These are phyloP conservation scores for Tetanocera ferruginea DNA, from an alignment of 2,888 invertebrate species.

Conservation along the genomic window DNA sequence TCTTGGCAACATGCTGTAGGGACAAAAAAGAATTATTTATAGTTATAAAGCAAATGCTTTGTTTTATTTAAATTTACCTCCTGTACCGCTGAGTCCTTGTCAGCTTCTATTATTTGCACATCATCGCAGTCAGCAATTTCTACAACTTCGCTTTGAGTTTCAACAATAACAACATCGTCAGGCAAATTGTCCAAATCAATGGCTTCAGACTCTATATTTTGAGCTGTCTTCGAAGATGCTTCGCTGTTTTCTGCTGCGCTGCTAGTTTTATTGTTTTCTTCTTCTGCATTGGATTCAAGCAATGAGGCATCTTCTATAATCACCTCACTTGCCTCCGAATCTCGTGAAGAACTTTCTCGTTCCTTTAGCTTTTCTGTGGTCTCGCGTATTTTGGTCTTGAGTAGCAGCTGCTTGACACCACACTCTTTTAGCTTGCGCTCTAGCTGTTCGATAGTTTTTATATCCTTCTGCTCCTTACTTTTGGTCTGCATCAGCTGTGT, in stretches of 20 bases:
- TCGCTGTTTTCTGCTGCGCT: background rate
- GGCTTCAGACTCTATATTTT: slow-evolving; percentile 54
- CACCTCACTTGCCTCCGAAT: slow-evolving; percentile 57
- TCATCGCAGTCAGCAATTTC: slow-evolving; percentile 47
- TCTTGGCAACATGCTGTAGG: background rate
- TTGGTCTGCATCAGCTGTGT: slow-evolving; percentile 69
- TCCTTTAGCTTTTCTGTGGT: slow-evolving; percentile 58
- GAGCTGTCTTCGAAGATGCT: background rate
- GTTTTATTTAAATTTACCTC: background rate
- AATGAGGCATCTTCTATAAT: slow-evolving; percentile 40
- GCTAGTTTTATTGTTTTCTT: background rate
- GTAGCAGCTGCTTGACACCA: slow-evolving; percentile 67
- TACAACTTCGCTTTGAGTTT: slow-evolving; percentile 56
- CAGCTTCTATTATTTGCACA: background rate
- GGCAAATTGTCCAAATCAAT: slow-evolving; percentile 60
- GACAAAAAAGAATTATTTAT: background rate
- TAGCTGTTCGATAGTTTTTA: slow-evolving; percentile 63
- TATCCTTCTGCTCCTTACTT: slow-evolving; percentile 66
- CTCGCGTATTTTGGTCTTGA: slow-evolving; percentile 68
- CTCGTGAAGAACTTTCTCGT: slow-evolving; percentile 53
- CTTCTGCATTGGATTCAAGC: background rate
- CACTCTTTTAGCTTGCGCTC: slow-evolving; percentile 68
- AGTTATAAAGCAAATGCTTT: background rate
- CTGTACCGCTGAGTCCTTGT: background rate
- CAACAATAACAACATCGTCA: slow-evolving; percentile 62